Conservation (phyloP, 2,113 vertebrate species). For the Siniperca knerii region DNA sequence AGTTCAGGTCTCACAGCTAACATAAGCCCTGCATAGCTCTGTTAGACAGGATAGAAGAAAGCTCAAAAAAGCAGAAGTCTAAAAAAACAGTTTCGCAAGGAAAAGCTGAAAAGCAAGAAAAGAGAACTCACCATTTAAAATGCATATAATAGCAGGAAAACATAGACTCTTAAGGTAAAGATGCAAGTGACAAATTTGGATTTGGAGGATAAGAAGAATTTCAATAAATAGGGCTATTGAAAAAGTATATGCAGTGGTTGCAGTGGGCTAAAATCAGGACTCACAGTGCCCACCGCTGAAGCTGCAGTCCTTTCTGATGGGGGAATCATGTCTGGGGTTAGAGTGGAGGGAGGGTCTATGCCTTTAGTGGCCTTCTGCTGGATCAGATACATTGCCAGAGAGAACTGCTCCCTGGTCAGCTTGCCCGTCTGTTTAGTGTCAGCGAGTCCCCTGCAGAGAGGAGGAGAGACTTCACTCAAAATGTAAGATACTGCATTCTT, state of each 20-base stretch:
- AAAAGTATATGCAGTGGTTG: conserved; percentile 11
- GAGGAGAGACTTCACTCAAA: background rate
- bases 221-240: background rate
- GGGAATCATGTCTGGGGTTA: conserved; percentile 95
- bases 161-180: background rate
- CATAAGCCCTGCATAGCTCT: conserved; percentile 85
- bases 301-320: conserved; percentile 89
- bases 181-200: background rate
- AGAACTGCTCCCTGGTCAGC: conserved; percentile 95
- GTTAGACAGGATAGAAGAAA: conserved; percentile 65
- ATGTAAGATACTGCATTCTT: background rate
- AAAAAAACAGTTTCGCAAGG: conserved; percentile 20
- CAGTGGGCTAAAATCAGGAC: conserved; percentile 46
- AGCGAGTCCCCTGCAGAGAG: conserved; percentile 90
- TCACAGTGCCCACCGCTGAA: conserved; percentile 82
- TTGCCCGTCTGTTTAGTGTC: conserved; percentile 94
- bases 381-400: conserved; percentile 96
- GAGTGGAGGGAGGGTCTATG: conserved; percentile 91
- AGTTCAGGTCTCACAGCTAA: conserved; percentile 84
- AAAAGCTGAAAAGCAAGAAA: conserved; percentile 12
- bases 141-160: conserved; percentile 8
- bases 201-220: background rate
- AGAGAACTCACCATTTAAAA: conserved; percentile 10
- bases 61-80: conserved; percentile 35
- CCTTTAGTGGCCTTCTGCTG: conserved; percentile 95